Evolutionary conservation across 1,140 invertebrate genomes (phyloP).

Genomic region (Sarcophaga bullata): DNA sequence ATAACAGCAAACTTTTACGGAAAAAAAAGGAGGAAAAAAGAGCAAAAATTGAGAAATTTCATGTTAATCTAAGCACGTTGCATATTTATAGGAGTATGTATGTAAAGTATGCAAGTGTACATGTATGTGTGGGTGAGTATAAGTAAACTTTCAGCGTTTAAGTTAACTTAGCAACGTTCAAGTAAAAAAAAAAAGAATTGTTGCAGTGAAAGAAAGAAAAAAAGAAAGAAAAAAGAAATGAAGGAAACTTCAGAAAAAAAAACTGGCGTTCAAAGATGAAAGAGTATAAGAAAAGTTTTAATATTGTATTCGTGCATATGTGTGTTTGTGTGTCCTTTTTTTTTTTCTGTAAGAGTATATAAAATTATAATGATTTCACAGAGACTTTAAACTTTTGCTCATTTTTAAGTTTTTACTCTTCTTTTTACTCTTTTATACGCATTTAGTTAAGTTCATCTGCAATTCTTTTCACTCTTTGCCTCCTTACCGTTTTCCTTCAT

Average conservation of each 20-base stretch:
- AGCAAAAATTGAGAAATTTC: too few relatives aligned
- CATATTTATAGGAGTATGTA: neutral
- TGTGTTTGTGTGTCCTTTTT: neutral
- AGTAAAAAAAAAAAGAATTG: neutral
- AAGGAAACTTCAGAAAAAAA: too few relatives aligned
- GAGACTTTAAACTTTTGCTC: slow-evolving; percentile 26
- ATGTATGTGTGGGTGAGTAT: too few relatives aligned
- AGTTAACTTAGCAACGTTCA: slow-evolving; percentile 16
- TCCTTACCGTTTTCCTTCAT: too few relatives aligned
- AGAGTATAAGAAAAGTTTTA: too few relatives aligned
- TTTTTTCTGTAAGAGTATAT: neutral
- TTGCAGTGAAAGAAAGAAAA: neutral
- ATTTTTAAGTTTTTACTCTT: slow-evolving; percentile 17
- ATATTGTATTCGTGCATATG: neutral
- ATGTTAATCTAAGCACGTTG: slow-evolving; percentile 17
- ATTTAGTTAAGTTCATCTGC: neutral
- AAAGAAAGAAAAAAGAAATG: neutral
- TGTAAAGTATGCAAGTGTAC: too few relatives aligned
- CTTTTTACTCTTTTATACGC: neutral
- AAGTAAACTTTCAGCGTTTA: neutral
- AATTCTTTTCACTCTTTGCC: too few relatives aligned
- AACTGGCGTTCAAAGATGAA: too few relatives aligned
- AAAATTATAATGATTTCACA: slow-evolving; percentile 16
- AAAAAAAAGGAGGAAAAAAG: too few relatives aligned
- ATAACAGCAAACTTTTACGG: too few relatives aligned